phyloP scores from a whole-genome alignment of 2,888 invertebrate species.

The Apantesis nais region DNA sequence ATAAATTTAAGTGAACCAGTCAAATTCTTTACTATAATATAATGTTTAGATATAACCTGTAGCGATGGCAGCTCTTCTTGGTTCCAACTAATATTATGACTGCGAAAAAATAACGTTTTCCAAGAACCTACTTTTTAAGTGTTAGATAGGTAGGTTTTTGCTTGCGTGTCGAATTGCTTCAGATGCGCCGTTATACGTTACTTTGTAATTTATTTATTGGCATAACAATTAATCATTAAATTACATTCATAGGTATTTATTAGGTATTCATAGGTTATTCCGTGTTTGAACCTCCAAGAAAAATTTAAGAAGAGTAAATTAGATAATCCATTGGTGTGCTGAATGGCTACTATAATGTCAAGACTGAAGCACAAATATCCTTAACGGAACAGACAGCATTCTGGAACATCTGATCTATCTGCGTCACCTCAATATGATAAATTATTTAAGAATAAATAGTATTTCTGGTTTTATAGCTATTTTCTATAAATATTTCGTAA shows the following conservation, averaged over 20 bases:
- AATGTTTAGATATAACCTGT: neutral
- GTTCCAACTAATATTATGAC: neutral
- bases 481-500: neutral
- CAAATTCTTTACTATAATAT: constrained; percentile 16
- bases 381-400: neutral
- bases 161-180: neutral
- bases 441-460: too few relatives aligned
- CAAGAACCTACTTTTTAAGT: neutral
- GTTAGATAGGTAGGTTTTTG: neutral
- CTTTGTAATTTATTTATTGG: neutral
- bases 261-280: too few relatives aligned
- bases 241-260: neutral
- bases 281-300: neutral
- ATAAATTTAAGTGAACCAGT: constrained; percentile 14
- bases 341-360: neutral
- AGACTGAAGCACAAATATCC: neutral
- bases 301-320: neutral
- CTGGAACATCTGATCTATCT: too few relatives aligned
- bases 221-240: neutral
- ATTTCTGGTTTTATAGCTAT: too few relatives aligned
- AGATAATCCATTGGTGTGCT: neutral
- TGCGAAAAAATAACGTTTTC: neutral
- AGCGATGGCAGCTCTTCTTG: neutral
- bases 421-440: too few relatives aligned
- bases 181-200: neutral